A percentile compares a stretch with the other conserved stretches of the same genome.
These are phyloP conservation scores for Cynocephalus volans DNA, from an alignment of 2,113 vertebrate species.

Conservation along the genomic window DNA sequence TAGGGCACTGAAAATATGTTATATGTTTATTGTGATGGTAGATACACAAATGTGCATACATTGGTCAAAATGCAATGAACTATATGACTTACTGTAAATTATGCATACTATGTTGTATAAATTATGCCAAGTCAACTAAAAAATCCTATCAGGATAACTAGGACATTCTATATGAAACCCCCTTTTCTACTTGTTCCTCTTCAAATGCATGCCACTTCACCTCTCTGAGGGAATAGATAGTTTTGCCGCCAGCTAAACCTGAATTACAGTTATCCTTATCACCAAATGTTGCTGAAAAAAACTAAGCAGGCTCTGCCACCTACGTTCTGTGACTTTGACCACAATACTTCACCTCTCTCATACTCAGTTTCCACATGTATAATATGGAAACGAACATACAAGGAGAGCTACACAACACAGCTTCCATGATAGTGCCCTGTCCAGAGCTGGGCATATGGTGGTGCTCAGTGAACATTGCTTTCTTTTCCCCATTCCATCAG, in stretches of 20 bases:
- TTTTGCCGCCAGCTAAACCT: background rate
- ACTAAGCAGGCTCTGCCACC: background rate
- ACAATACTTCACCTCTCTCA: background rate
- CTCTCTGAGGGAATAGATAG: rapidly evolving
- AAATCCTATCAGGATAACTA: background rate
- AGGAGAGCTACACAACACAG: background rate
- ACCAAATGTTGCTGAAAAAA: background rate
- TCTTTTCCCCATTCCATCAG: background rate
- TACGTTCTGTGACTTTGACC: background rate
- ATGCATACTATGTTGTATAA: background rate
- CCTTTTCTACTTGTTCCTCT: background rate
- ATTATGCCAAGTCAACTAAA: background rate
- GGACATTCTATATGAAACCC: background rate
- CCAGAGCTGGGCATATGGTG: background rate
- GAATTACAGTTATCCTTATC: background rate
- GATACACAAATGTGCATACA: background rate
- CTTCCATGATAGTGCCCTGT: background rate
- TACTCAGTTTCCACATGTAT: background rate
- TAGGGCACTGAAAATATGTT: background rate
- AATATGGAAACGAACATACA: background rate
- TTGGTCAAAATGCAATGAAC: background rate
- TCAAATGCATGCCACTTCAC: background rate
- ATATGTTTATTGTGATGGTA: background rate
- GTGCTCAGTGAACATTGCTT: background rate
- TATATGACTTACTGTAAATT: background rate